Base-by-base conservation (phyloP, 2,888 invertebrate genomes). In the Vesta saturnalis region DNA sequence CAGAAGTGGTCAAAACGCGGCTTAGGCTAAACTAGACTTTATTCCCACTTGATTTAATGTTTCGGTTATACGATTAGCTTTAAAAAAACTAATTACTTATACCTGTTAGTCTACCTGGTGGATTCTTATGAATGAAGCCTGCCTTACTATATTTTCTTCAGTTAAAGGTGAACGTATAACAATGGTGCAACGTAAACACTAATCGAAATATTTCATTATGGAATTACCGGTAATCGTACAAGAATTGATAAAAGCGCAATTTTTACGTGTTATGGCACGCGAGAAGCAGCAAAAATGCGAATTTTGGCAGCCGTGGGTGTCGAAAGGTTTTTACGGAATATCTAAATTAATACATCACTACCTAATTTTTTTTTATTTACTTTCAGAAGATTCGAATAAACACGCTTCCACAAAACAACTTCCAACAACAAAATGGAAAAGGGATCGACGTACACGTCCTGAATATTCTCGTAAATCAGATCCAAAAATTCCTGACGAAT, bases 401-500 rank as follows among this genome's bases (percentile, higher is more conserved):
- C 78, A 78, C 65, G 69, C 75, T 30, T 72, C 80, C 61, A 83
- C 86, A 62, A 91, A 90, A 81, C 91, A 91, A 76, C 83, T 90
- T 72, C 86, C 87, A 67, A 91, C 91, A 5, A 88, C 90, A 61
- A 91, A 91, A 84, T 92, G 92, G 92, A 88, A 91, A 70, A 87
- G 91, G 59, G 92, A 92, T 73, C 87, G 92, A 43, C 87, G 91
- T 19, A 82, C 85, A 61, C 81, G 83, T n/a, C 82, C 84, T 8
- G 85, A 84, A 72, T 85, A 85, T 71, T 79, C 82, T 16, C 77
- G 84, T 60, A 84, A 83, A 72, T 82, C 83, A 5, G 84, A 84
- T 69, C 82, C 82, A 16, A 83, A 83, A 75, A 75, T 82, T 69
- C 78, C 83, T 59, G 83, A 82, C 72, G 80, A 77, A 5, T 79